A percentile compares a stretch with the other conserved stretches of the same genome.
phyloP scores from a whole-genome alignment of 92 coral and sea anemone genomes.

The Phenganax marumi region DNA sequence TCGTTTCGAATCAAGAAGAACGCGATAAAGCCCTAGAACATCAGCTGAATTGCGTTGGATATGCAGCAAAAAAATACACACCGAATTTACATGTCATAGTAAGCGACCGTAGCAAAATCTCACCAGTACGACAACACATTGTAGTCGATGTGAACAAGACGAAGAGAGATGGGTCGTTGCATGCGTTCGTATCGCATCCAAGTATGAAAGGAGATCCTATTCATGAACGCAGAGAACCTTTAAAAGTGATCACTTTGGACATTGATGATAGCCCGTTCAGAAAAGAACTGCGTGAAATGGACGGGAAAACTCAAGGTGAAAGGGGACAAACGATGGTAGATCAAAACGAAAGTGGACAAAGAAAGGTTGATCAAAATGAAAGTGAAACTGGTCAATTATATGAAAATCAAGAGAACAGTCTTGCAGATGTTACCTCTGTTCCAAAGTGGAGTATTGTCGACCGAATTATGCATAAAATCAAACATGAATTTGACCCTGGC shows the following conservation, averaged over 20 bases:
- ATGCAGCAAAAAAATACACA: constrained; percentile 1
- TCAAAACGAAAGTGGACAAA: neutral
- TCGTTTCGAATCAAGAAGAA: neutral
- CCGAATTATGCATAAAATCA: neutral
- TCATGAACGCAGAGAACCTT: too few relatives aligned
- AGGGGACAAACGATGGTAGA: neutral
- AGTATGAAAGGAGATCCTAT: neutral
- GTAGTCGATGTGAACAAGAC: constrained; percentile 8
- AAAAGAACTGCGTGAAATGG: neutral
- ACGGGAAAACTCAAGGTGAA: neutral
- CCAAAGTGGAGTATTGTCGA: neutral
- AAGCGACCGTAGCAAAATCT: neutral
- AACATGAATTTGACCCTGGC: neutral
- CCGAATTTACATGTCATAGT: neutral
- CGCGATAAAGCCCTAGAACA: neutral
- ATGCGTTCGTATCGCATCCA: neutral
- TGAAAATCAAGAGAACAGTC: neutral
- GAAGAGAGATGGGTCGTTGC: neutral
- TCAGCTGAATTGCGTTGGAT: constrained; percentile 6
- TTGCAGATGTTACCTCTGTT: neutral
- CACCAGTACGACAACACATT: neutral
- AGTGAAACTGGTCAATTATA: constrained; percentile 2
- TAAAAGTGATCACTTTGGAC: neutral
- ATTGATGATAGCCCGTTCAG: neutral
- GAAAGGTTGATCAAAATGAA: neutral